A percentile compares a stretch with the other conserved stretches of the same genome.
phyloP scores from a whole-genome alignment of 1,140 invertebrate species.

The Pygmarrhopalites habei region DNA sequence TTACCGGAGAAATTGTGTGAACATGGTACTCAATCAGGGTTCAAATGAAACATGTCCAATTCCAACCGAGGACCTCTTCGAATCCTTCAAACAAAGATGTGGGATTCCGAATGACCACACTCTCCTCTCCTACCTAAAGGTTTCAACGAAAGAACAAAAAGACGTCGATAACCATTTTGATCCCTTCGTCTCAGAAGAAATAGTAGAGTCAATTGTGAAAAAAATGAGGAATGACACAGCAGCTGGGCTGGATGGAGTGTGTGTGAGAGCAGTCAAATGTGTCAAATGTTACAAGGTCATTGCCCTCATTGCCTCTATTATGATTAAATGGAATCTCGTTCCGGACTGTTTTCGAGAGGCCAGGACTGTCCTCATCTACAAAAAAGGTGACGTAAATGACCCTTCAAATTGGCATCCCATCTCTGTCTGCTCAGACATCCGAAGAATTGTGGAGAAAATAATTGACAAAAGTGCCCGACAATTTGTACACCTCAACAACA shows the following conservation, averaged over 20 bases:
- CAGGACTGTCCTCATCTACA: conserved; percentile 6
- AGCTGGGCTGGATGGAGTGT: background rate
- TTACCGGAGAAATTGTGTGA: too few relatives aligned
- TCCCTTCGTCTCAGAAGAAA: too few relatives aligned
- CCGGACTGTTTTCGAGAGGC: background rate
- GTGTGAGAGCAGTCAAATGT: background rate
- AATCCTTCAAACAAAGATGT: too few relatives aligned
- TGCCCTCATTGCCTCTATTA: background rate
- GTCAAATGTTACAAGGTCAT: background rate
- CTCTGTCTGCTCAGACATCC: background rate
- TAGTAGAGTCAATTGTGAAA: too few relatives aligned
- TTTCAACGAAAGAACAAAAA: too few relatives aligned
- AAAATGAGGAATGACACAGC: too few relatives aligned
- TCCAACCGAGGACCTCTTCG: too few relatives aligned
- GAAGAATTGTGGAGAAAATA: background rate
- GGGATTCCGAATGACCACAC: too few relatives aligned
- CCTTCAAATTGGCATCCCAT: background rate
- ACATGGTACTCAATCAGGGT: too few relatives aligned
- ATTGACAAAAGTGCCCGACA: background rate
- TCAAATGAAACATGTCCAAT: too few relatives aligned
- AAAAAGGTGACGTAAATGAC: conserved; percentile 2
- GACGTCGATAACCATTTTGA: too few relatives aligned
- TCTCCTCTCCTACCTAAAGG: too few relatives aligned
- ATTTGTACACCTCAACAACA: background rate
- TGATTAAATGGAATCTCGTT: background rate